These are phyloP conservation scores for Accipiter virgatus DNA, from an alignment of 2,113 vertebrate species.

Conservation along the genomic window DNA sequence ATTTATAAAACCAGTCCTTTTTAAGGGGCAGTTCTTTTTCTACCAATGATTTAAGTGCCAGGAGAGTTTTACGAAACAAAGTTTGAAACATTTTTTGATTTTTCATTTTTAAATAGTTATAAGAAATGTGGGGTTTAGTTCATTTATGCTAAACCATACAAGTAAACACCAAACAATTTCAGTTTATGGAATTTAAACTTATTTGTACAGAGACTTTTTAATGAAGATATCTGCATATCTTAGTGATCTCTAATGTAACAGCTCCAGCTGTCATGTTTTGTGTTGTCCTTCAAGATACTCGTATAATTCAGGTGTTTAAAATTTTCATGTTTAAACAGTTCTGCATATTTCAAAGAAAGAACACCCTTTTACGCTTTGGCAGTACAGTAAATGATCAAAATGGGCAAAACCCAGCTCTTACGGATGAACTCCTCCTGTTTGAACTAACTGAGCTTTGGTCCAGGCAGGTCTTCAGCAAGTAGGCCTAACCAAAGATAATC, in stretches of 20 bases:
- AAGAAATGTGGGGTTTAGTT: neutral
- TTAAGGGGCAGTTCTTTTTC: neutral
- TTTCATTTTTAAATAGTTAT: neutral
- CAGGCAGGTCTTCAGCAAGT: neutral
- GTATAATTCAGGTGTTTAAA: neutral
- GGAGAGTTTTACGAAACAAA: neutral
- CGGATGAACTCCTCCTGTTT: neutral
- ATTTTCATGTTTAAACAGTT: neutral
- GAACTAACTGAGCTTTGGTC: neutral
- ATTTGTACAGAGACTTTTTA: neutral
- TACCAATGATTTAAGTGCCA: neutral
- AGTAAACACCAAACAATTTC: neutral
- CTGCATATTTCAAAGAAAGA: neutral
- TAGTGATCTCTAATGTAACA: neutral
- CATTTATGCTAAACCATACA: neutral
- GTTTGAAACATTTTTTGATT: neutral
- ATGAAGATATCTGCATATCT: neutral
- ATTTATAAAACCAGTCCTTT: rapidly evolving
- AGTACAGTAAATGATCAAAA: neutral
- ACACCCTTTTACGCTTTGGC: neutral
- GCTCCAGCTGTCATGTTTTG: neutral
- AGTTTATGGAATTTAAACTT: neutral
- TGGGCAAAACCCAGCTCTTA: neutral
- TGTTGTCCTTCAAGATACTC: neutral
- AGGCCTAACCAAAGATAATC: neutral